Conservation (phyloP, 2,797 vertebrate genomes). For the Peromyscus melanophrys region DNA sequence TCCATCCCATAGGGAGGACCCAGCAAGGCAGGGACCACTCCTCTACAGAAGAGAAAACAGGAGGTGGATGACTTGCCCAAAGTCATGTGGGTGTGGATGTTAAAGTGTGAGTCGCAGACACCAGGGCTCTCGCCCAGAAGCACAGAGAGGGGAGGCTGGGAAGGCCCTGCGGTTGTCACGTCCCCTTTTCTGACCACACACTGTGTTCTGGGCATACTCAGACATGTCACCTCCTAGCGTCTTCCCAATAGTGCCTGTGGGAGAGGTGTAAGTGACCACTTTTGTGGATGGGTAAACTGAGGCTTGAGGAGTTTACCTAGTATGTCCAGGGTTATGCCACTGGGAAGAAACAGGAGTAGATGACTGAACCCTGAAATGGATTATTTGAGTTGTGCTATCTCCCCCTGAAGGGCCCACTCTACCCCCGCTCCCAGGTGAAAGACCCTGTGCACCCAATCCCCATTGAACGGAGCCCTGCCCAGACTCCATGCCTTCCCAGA, state of each 20-base stretch:
- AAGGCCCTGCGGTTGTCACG: neutral
- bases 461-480: neutral
- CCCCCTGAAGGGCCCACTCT: neutral
- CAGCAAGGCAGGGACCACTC: neutral
- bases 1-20: rapidly evolving
- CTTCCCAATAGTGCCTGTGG: neutral
- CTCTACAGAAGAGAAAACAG: neutral
- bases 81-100: neutral
- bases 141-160: neutral
- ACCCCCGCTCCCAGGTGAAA: neutral
- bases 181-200: neutral
- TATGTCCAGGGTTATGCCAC: neutral
- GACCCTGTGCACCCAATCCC: too few relatives aligned
- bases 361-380: neutral
- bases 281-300: slow-evolving; percentile 34
- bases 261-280: neutral
- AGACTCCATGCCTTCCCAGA: neutral
- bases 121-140: neutral
- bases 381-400: neutral
- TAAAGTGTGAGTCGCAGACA: neutral
- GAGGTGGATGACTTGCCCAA: neutral
- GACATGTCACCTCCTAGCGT: neutral
- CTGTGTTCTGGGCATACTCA: neutral
- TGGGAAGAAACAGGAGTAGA: neutral
- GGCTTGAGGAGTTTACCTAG: neutral